A percentile compares a stretch with the other conserved stretches of the same genome.
phyloP scores from a whole-genome alignment of 2,797 vertebrate genomes.

The Catamblyrhynchus diadema region DNA sequence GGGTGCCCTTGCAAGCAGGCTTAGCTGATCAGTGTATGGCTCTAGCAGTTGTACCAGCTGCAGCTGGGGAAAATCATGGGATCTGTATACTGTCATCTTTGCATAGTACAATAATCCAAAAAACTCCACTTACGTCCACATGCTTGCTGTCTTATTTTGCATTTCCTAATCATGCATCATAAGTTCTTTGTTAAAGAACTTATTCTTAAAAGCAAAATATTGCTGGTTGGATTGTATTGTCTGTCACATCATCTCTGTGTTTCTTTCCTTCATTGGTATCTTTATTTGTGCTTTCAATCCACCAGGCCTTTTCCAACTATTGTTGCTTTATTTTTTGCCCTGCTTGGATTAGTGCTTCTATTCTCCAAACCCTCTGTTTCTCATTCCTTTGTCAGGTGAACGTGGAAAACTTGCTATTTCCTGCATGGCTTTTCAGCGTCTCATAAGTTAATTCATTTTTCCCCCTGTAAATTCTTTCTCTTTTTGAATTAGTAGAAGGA shows the following conservation, averaged over 20 bases:
- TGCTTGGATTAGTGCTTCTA: not conserved
- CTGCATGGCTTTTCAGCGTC: not conserved
- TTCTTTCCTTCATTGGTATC: not conserved
- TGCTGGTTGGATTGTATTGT: not conserved
- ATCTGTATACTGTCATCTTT: not conserved
- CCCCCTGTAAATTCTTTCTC: not conserved
- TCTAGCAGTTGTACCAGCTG: not conserved
- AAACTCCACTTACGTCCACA: not conserved
- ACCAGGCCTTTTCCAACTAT: not conserved
- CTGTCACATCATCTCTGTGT: not conserved
- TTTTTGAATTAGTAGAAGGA: not conserved
- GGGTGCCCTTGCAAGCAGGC: not conserved
- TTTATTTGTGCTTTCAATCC: not conserved
- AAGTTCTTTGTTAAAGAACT: not conserved
- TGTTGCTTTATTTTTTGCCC: not conserved
- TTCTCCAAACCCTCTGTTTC: not conserved
- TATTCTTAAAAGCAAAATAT: not conserved
- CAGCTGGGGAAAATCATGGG: not conserved
- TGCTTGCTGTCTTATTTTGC: not conserved
- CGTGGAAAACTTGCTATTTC: not conserved
- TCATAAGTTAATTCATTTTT: not conserved
- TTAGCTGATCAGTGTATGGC: not conserved
- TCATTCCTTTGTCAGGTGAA: not conserved
- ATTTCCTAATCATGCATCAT: not conserved
- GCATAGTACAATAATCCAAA: not conserved